Conservation (phyloP, 2,113 vertebrate species). For the Grammatotria lemairii region DNA sequence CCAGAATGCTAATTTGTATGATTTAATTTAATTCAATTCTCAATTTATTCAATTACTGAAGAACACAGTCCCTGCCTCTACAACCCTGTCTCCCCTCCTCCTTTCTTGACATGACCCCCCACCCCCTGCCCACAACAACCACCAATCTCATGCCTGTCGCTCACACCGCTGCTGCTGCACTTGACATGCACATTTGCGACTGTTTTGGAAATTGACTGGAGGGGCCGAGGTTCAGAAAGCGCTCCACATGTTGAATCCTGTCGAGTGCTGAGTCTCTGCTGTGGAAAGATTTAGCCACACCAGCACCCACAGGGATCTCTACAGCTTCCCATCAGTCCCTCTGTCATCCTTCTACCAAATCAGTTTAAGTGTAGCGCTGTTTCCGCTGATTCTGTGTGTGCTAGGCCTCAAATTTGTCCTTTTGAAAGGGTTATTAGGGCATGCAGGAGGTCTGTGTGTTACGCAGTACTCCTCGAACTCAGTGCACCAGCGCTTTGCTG, state of each 20-base stretch:
- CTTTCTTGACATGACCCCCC: neutral
- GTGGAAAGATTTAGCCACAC: conserved; percentile 22
- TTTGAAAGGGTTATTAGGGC: neutral
- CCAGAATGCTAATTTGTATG: conserved; percentile 48
- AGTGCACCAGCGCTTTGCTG: neutral
- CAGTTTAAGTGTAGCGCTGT: neutral
- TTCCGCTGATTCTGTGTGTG: neutral
- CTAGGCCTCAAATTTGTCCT: neutral
- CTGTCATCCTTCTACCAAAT: neutral
- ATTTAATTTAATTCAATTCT: conserved; percentile 43
- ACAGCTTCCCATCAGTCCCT: neutral
- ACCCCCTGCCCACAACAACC: neutral
- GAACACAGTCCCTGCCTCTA: neutral
- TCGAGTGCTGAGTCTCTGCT: conserved; percentile 18
- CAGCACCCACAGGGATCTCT: neutral
- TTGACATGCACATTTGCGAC: conserved; percentile 22
- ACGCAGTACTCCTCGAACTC: neutral
- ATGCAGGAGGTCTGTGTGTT: neutral
- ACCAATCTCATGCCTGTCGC: conserved; percentile 9
- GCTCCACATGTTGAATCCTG: conserved; percentile 22
- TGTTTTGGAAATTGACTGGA: conserved; percentile 26
- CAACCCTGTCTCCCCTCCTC: neutral
- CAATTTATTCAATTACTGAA: conserved; percentile 45
- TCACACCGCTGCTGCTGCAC: neutral
- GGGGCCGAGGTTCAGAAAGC: neutral